Percentiles rank a stretch among this genome's conserved stretches.
Evolutionary conservation across 2,797 vertebrate species (phyloP).

Genomic region (Alca torda): DNA sequence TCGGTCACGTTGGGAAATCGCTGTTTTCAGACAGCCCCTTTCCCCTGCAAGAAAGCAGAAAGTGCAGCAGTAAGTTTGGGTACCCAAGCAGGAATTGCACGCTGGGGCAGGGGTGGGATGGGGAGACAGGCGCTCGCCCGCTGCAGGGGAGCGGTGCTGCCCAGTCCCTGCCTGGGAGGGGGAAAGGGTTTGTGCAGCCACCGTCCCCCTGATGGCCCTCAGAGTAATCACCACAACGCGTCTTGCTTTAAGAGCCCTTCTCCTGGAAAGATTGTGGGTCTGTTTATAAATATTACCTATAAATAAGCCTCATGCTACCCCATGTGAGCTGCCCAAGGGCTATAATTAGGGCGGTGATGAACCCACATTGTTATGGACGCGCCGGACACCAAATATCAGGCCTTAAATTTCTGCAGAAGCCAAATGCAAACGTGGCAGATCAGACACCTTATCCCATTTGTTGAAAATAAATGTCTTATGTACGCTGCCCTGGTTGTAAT

Average conservation of each 20-base stretch:
- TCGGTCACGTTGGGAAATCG: background rate
- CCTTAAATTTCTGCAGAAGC: constrained; percentile 27
- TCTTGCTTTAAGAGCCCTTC: background rate
- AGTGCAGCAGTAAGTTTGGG: background rate
- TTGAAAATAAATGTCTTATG: constrained; percentile 48
- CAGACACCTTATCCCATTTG: constrained; percentile 25
- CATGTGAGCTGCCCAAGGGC: background rate
- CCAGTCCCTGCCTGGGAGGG: background rate
- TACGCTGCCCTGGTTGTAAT: constrained; percentile 1
- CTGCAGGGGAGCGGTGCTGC: background rate
- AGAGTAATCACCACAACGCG: background rate
- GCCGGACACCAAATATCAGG: constrained; percentile 27
- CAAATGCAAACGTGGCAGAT: background rate
- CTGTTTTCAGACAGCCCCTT: background rate
- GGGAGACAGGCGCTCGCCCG: accelerated
- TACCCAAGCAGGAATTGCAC: background rate
- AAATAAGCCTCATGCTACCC: constrained; percentile 19
- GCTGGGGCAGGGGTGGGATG: background rate
- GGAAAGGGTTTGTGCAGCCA: background rate
- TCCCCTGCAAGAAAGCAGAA: background rate
- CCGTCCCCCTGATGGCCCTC: background rate
- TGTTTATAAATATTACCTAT: constrained; percentile 54
- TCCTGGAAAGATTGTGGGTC: background rate
- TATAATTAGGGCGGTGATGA: constrained; percentile 53
- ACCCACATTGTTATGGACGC: background rate